Evolutionary conservation across 1,140 invertebrate species (phyloP).

Genomic region (Teleopsis dalmanni): DNA sequence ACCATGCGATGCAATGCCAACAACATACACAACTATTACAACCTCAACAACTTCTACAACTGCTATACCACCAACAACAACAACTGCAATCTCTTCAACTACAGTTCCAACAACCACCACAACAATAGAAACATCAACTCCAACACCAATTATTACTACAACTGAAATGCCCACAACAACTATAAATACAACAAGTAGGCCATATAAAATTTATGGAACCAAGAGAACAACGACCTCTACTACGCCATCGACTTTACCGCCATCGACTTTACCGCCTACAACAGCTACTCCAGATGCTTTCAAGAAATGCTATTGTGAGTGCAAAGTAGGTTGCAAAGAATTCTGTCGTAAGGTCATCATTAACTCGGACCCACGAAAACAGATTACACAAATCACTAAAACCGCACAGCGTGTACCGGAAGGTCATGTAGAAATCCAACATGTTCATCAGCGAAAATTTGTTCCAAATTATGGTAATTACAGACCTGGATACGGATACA

Average conservation of each 20-base stretch:
- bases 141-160: not conserved
- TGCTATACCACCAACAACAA: not conserved
- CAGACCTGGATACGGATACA: too few relatives aligned
- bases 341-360: constrained; percentile 35
- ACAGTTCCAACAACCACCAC: not conserved
- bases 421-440: constrained; percentile 27
- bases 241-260: not conserved
- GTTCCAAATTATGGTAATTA: not conserved
- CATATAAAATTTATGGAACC: too few relatives aligned
- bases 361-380: constrained; percentile 20
- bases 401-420: constrained; percentile 24
- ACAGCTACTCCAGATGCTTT: constrained; percentile 7
- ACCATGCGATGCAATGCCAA: constrained; percentile 26
- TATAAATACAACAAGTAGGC: not conserved
- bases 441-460: constrained; percentile 24
- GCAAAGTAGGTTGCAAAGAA: constrained; percentile 37
- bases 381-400: constrained; percentile 30
- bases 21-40: constrained; percentile 11
- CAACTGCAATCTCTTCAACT: not conserved
- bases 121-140: constrained; percentile 10
- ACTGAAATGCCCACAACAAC: constrained; percentile 7
- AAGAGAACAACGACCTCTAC: not conserved
- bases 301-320: constrained; percentile 37
- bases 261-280: not conserved
- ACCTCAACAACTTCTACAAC: not conserved